Conservation (phyloP, 1,140 invertebrate species). For the Hydropsyche tenuis region DNA sequence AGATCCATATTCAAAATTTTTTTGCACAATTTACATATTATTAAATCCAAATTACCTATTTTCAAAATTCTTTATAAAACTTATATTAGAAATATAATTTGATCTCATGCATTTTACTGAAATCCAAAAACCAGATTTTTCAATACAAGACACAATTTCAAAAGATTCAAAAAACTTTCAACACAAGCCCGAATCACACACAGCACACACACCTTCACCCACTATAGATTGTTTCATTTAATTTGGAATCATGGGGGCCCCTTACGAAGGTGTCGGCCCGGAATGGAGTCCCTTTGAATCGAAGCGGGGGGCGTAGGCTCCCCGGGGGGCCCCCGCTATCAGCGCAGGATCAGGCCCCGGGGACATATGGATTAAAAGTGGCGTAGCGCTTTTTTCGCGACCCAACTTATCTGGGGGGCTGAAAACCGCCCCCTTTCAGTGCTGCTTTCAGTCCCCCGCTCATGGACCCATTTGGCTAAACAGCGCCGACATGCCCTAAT, state of each 20-base stretch:
- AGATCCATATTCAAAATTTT: too few relatives aligned
- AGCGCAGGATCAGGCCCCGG: slow-evolving; percentile 50
- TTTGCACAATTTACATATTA: too few relatives aligned
- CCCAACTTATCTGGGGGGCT: slow-evolving; percentile 21
- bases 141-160: too few relatives aligned
- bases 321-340: slow-evolving; percentile 47
- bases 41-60: too few relatives aligned
- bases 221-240: slow-evolving; percentile 51
- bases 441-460: too few relatives aligned
- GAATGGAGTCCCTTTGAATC: slow-evolving; percentile 51
- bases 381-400: slow-evolving; percentile 47
- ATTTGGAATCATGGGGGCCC: slow-evolving; percentile 36
- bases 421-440: too few relatives aligned
- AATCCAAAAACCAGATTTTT: too few relatives aligned
- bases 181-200: background rate
- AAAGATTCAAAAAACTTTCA: too few relatives aligned
- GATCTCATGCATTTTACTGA: too few relatives aligned
- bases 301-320: slow-evolving; percentile 41
- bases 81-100: too few relatives aligned
- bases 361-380: slow-evolving; percentile 52
- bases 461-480: slow-evolving; percentile 50
- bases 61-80: too few relatives aligned
- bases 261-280: slow-evolving; percentile 49
- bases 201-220: background rate
- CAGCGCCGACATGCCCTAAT: slow-evolving; percentile 34